Base-by-base conservation (phyloP, 92 coral and sea anemone genomes). In the Epizoanthus rinbou region DNA sequence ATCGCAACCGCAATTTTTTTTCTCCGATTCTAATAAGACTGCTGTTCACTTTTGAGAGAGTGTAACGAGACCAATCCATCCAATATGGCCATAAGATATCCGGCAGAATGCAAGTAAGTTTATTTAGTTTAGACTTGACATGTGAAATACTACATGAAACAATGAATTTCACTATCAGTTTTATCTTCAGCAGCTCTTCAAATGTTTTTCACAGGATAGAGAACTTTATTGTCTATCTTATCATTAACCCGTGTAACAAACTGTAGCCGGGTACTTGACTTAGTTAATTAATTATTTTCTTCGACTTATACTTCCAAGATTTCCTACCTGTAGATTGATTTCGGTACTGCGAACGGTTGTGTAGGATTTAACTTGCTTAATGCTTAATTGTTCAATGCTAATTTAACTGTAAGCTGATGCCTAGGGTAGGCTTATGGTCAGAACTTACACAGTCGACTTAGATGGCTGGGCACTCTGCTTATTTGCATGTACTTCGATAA, bases 191-290 rank as follows among this genome's bases (percentile, higher is more conserved):
- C 68, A 63, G 68, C 68, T 63, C 65, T 4, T 18, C 9, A 7
- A 56, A 56, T 56, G 6, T 4, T 63, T 63, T 63, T 63, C 68
- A 63, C 68, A 63, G 68, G 68, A 63, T 63, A 63, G 68, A 18
- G 68, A 63, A 63, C 6, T 63, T 35, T 35, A 35, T 35, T 35
- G 39, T 35, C 39, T 2, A 35, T 35, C 39, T 35, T 35, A 35
- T n/a, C n/a, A n/a, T n/a, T n/a, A n/a, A n/a, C 65, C 65, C 65
- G 65, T 59, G 65, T 59, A 59, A 59, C 65, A 59, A 59, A 59
- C 65, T 59, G 57, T 52, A 52, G 57, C 57, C 57, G 57, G 57
- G 57, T 52, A 52, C 57, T 52, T 52, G 57, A 52, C 57, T 52
- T 52, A 52, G 57, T 52, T 52, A 52, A 52, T 52, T 52, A 52